Percentiles rank a stretch among this genome's conserved stretches.
Conservation (phyloP, 2,797 vertebrate genomes). For the Menidia menidia region DNA sequence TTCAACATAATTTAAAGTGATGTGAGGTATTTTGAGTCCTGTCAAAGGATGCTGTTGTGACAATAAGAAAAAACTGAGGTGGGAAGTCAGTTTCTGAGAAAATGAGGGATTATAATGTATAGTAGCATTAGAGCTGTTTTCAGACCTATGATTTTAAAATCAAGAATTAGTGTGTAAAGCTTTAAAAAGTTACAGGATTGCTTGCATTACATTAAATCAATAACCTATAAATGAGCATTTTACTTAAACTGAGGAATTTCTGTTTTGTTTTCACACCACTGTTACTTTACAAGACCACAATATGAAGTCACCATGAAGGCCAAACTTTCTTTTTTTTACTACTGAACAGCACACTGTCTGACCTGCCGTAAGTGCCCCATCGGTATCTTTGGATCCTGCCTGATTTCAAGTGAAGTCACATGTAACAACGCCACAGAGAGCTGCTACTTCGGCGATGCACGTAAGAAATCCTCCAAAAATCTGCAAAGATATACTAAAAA, state of each 20-base stretch:
- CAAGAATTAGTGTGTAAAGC: no score
- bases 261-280: no score
- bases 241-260: background rate
- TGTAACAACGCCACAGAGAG: conserved; percentile 48
- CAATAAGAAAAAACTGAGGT: no score
- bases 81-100: no score
- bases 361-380: conserved; percentile 49
- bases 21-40: no score
- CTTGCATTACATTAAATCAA: no score
- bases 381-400: conserved; percentile 30
- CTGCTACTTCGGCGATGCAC: conserved; percentile 55
- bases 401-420: background rate
- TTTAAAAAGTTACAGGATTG: no score
- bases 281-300: background rate
- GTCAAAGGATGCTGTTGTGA: no score
- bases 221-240: background rate
- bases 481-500: background rate
- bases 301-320: background rate
- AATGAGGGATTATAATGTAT: no score
- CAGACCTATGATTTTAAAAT: no score
- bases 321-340: background rate
- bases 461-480: conserved; percentile 45
- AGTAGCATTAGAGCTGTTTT: no score
- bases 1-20: no score
- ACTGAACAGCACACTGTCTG: conserved; percentile 56